Evolutionary conservation across 2,888 invertebrate genomes (phyloP), one percentile per base, ranked within the genome.

Genomic region (Desoria tigrina): DNA sequence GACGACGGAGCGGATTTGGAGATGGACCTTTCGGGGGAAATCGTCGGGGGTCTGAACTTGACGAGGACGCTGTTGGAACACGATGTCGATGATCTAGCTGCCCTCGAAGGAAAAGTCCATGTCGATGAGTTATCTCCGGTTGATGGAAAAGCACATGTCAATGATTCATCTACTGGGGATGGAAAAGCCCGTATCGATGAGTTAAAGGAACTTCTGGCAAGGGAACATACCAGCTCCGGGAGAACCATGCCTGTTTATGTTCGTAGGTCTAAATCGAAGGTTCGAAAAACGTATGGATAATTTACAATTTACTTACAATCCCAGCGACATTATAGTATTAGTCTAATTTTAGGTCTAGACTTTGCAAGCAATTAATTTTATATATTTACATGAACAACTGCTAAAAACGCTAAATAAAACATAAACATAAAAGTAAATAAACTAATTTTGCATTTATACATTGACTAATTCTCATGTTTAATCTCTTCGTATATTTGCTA

Each of bases 191-290:
- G 24, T 16, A 60, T 37, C 39, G 39, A 23, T 32, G 51, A 53
- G 14, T 18, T 27, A 45, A 39, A 7, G 21, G 24, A 28, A 37
- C 37, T 37, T n/a, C n/a, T n/a, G 37, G 56, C 21, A 21, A 24
- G 11, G 28, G 18, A 32, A 14, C 11, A 14, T 37, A 16, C 27
- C 32, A 32, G 26, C 26, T n/a, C n/a, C n/a, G 32, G 32, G 4
- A 32, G 32, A 32, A 11, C 55, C 9, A 27, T 11, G 37, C 27
- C 26, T 21, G 58, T 66, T 32, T 59, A 60, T 1, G 60, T 66
- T 39, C 63, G 63, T 23, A 66, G 50, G 51, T 59, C 50, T 18
- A 59, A 63, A 39, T 63, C 66, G 21, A 66, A 60, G 53, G 66
- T 66, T 24, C 59, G 59, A 2, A 55, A 32, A 49, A 63, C 28